Base-by-base conservation (phyloP, 2,888 invertebrate genomes). In the Saturnia japonica region DNA sequence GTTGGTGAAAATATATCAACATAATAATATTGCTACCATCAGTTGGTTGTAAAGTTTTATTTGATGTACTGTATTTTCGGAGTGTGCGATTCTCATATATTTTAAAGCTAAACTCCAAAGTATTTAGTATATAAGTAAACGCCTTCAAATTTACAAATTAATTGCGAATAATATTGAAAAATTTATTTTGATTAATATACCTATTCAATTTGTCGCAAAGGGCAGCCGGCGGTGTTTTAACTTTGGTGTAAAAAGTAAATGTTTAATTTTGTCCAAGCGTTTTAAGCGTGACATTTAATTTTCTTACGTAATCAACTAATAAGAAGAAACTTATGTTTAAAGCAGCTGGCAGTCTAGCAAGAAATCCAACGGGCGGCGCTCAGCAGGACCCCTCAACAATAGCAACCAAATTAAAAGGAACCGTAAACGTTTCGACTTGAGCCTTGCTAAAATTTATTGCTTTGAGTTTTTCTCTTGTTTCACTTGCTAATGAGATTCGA, bases 381-480 rank as follows among this genome's bases (percentile, higher is more conserved):
- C 93, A 86, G 91, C 91, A 91, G 93, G 93, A 89, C 85, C 89
- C 87, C 89, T 84, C 87, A 87, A 93, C 93, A 93, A 93, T 93
- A 86, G 89, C 90, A 90, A 90, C 92, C 92, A 92, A 93, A 94
- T 94, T 94, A 93, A 93, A 94, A 91, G 91, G 85, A 91, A 91
- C 91, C 91, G 91, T 91, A 93, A 93, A 91, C 87, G 91, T 91
- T 92, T 91, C 87, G 88, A 91, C 90, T 91, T 91, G 90, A 88
- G 90, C 88, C 89, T 89, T 88, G 93, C 93, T 90, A 91, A 93
- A 94, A 93, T 94, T 94, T 93, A 93, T 94, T 90, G 86, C 90
- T 85, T 78, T 76, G 78, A 87, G 86, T 90, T 91, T 91, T 60
- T 90, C 87, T 89, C 88, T 91, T 91, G 86, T 92, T 91, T 90